phyloP scores from a whole-genome alignment of 2,797 vertebrate genomes.

The Poeciliopsis turneri region DNA sequence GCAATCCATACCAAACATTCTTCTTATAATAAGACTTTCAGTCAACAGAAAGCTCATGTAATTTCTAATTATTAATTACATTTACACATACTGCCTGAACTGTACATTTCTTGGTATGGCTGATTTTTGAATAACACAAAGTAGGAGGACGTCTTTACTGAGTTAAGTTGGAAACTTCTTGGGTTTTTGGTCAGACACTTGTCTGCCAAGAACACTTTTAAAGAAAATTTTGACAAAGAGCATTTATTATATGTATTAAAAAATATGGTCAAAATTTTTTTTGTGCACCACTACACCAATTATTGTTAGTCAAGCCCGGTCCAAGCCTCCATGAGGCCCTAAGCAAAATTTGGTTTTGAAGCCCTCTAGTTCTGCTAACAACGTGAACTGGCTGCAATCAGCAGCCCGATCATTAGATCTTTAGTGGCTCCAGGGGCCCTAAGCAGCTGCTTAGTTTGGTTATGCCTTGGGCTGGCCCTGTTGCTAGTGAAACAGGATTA shows the following conservation, averaged over 20 bases:
- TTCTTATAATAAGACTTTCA: background rate
- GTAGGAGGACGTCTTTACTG: background rate
- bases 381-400: too few relatives aligned
- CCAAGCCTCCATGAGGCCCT: too few relatives aligned
- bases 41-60: background rate
- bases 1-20: conserved; percentile 31
- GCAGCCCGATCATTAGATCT: too few relatives aligned
- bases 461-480: too few relatives aligned
- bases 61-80: background rate
- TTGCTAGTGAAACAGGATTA: background rate
- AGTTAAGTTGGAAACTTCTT: background rate
- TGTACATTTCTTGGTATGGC: background rate
- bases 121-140: background rate
- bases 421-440: too few relatives aligned
- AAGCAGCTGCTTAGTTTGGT: too few relatives aligned
- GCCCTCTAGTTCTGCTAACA: too few relatives aligned
- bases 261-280: background rate
- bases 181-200: background rate
- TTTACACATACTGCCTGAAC: background rate
- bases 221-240: background rate
- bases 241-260: background rate
- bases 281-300: background rate
- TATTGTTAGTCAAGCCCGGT: too few relatives aligned
- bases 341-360: too few relatives aligned
- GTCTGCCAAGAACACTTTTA: background rate